Evolutionary conservation across 2,888 invertebrate genomes (phyloP), one percentile per base, ranked within the genome.

Genomic region (Agrilus cyanescens): DNA sequence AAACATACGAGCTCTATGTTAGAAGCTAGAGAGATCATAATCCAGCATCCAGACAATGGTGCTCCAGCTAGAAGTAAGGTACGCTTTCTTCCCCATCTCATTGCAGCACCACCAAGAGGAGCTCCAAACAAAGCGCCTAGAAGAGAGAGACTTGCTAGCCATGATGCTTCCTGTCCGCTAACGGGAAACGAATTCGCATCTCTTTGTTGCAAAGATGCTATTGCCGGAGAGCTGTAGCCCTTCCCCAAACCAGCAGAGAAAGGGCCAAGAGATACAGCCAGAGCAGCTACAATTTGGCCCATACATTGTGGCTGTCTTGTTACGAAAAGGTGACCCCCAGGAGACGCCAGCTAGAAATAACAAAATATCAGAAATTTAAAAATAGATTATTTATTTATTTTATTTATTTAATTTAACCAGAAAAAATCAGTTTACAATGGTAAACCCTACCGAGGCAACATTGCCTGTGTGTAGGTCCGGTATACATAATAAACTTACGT

Each of bases 211-310:
- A 86, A 75, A 1, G 85, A 85, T 13, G 83, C 85, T 48, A 86
- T 75, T 3, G 85, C 85, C 1, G 86, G 85, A 1, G 85, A 85
- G 64, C 83, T 85, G 72, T 86, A 86, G 7, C 85, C 85, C 63
- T 85, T 85, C 49, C 84, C 82, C 39, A 86, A 72, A 1, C 85
- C 86, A 1, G 84, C 83, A 3, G 85, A 81, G 53, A 86, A 78
- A 12, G 85, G 83, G 8, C 86, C 86, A 57, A 86, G 72, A 4
- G 84, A 84, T 37, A 86, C 80, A 0, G 84, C 85, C 38, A 86
- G 67, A 2, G 85, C 82, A 39, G 86, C 85, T 57, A 85, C 65
- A 49, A 85, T 77, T 82, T 86, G 73, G 31, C 65, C 65, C 16
- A 61, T 44, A 47, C 63, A 65, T 51, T 63, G 60, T 7, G 63